Base-by-base conservation (phyloP, 2,888 invertebrate genomes). In the Sarcophaga caerulescens region DNA sequence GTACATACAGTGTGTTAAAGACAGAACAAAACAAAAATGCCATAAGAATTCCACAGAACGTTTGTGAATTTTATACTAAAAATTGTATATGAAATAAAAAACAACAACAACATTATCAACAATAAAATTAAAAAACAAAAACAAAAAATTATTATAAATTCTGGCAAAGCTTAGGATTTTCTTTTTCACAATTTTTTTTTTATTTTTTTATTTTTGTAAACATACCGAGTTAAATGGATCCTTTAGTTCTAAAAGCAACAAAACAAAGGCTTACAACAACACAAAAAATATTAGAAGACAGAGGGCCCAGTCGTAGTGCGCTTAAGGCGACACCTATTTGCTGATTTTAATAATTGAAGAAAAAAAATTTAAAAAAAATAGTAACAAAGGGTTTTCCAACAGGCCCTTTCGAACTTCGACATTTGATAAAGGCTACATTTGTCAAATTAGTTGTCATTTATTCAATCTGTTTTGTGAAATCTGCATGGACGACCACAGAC, bases 151-250 rank as follows among this genome's bases (percentile, higher is more conserved):
- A 21, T 35, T 75, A 62, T 59, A 75, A 73, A 71, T 83, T 85
- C 79, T 79, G 70, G 78, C 85, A 79, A 82, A 85, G 82, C 82
- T 73, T 79, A 76, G 57, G 57, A 79, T 79, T 57, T 75, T 69
- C 17, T 17, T 52, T 52, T 52, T 52, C 17, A 12, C 11, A 21
- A 52, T 69, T 21, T 65, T 19, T 17, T 68, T 52, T 52, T 52
- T 17, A 0, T 17, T 52, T 84, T 47, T 62, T 66, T 21, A 45
- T 68, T 68, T 44, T 69, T 69, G 10, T 57, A 66, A 19, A 68
- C 35, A 19, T 84, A 79, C 59, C 63, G 75, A 75, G 69, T 75
- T 75, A 79, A 84, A 84, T 79, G 84, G 84, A 74, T 79, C 76
- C 68, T 80, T 19, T 80, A 65, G 70, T 74, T 68, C 62, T 57